These are phyloP conservation scores for Glareola pratincola DNA, from an alignment of 2,113 vertebrate species.

Conservation along the genomic window DNA sequence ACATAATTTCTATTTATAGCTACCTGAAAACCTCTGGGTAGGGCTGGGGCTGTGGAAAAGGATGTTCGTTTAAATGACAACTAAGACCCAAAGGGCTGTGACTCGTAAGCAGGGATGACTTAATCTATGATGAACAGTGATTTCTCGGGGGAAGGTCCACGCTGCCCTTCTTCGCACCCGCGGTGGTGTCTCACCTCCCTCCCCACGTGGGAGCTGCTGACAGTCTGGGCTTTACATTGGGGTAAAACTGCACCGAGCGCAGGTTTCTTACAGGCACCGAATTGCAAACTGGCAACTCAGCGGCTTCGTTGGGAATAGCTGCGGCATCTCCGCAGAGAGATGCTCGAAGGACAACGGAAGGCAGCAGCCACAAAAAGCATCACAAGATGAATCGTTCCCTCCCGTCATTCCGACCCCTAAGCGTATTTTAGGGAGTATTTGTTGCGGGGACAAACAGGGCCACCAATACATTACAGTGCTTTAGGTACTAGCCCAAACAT, in stretches of 20 bases:
- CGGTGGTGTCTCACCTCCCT: not conserved
- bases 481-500: not conserved
- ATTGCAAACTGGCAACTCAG: not conserved
- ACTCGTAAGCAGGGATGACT: not conserved
- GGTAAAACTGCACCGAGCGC: not conserved
- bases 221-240: not conserved
- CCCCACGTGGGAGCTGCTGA: not conserved
- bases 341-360: not conserved
- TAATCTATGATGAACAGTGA: not conserved
- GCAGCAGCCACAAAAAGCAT: not conserved
- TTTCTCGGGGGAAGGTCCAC: not conserved
- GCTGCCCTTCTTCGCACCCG: not conserved
- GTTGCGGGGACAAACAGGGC: not conserved
- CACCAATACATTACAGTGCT: not conserved
- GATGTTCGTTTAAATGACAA: not conserved
- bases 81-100: not conserved
- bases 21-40: not conserved
- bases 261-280: not conserved
- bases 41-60: not conserved
- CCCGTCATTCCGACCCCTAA: not conserved
- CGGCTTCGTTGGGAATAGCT: not conserved
- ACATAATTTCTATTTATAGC: not conserved
- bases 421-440: not conserved
- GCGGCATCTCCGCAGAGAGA: not conserved
- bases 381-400: not conserved